Evolutionary conservation across 2,888 invertebrate genomes (phyloP), one percentile per base, ranked within the genome.

Genomic region (Lithodes maja): DNA sequence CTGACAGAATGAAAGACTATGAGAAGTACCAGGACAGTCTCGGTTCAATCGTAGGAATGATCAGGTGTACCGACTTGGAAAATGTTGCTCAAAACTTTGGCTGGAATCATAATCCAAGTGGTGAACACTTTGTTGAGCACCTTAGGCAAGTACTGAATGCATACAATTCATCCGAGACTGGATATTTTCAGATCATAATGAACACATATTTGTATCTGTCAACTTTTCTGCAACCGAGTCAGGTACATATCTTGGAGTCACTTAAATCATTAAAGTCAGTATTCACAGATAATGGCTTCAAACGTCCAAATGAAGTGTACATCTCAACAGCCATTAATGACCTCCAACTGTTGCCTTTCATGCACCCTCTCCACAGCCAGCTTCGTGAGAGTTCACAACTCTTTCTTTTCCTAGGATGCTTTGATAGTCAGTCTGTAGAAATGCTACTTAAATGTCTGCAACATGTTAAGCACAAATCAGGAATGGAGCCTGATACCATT

Each of bases 241-340:
- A 50, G 7, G 79, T 1, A 3, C 71, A 12, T 3, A 71, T 5
- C n/a, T 71, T 71, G 3, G 2, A 71, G 17, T 71, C n/a, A 5
- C 71, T 71, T n/a, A 5, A 12, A 71, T 1, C 15, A n/a, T 17
- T 71, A 17, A 3, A 12, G 5, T 71, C n/a, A n/a, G 49, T 82
- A n/a, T 82, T 69, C 52, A 82, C 82, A 50, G 82, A 82, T 7
- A 50, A 69, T 33, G 82, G 82, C n/a, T 82, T 82, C 52, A 82
- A 15, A 12, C 17, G 1, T 9, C 69, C 82, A 50, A 49, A n/a
- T 52, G n/a, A 82, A 50, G 82, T 71, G 17, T 71, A n/a, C 5
- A 12, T 71, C 5, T 17, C 15, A 17, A 12, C 71, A n/a, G 17
- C 71, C 12, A 17, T n/a, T 12, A 17, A 71, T 71, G 71, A 71